phyloP scores from a whole-genome alignment of 2,888 invertebrate species.

The Drosophila diplacantha region DNA sequence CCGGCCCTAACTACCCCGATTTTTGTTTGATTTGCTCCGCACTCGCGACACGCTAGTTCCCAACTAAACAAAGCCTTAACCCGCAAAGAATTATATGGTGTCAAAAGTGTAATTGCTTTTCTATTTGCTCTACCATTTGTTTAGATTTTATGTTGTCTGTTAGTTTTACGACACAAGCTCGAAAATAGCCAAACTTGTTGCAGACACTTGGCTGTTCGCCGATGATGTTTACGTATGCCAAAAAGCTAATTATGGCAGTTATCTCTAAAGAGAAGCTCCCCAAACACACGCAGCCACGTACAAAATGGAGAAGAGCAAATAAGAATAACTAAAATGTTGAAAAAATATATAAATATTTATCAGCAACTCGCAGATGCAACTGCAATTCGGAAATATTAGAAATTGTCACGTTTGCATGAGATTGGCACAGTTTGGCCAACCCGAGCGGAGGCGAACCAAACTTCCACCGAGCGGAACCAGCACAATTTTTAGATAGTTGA shows the following conservation, averaged over 20 bases:
- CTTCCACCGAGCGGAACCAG: constrained; percentile 10
- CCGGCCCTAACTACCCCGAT: neutral
- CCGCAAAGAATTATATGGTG: constrained; percentile 10
- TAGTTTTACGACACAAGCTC: constrained; percentile 29
- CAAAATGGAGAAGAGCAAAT: constrained; percentile 16
- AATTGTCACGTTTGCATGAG: constrained; percentile 64
- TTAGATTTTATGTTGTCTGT: constrained; percentile 19
- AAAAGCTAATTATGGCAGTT: constrained; percentile 8
- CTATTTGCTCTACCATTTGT: constrained; percentile 9
- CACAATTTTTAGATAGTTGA: constrained; percentile 30
- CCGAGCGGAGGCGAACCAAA: constrained; percentile 15
- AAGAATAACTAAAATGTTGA: constrained; percentile 19
- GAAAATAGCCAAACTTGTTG: constrained; percentile 1
- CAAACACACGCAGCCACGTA: constrained; percentile 8
- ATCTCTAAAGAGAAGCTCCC: constrained; percentile 2
- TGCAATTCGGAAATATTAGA: constrained; percentile 7
- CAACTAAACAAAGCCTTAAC: neutral
- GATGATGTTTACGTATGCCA: constrained; percentile 9
- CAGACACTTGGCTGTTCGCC: constrained; percentile 1
- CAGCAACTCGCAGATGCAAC: constrained; percentile 25
- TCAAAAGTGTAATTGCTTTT: constrained; percentile 33
- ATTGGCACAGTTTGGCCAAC: constrained; percentile 37
- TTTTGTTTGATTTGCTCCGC: constrained; percentile 2
- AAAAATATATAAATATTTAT: constrained; percentile 30
- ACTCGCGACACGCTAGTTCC: neutral